Evolutionary conservation across 2,888 invertebrate species (phyloP).

Genomic region (Dione juno): DNA sequence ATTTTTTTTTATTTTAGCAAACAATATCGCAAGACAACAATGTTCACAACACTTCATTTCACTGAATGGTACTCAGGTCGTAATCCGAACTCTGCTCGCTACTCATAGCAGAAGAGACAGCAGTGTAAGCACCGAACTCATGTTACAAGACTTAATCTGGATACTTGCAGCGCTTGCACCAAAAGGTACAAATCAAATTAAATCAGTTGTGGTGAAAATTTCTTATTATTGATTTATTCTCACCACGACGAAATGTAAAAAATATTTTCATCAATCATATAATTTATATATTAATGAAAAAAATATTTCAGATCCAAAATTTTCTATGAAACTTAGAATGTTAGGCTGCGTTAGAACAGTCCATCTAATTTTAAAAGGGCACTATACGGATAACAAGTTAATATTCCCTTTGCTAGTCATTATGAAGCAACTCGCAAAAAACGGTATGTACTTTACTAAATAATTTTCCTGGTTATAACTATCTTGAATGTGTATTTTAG

Average conservation of each 20-base stretch:
- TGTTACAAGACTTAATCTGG: constrained; percentile 85
- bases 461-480: background rate
- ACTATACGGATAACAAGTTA: constrained; percentile 84
- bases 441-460: constrained; percentile 71
- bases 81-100: constrained; percentile 81
- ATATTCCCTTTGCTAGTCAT: constrained; percentile 84
- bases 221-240: background rate
- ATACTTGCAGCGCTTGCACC: constrained; percentile 83
- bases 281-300: background rate
- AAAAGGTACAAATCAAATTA: constrained; percentile 66
- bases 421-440: constrained; percentile 84
- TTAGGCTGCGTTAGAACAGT: constrained; percentile 84
- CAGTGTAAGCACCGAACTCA: constrained; percentile 77
- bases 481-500: constrained; percentile 4
- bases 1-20: constrained; percentile 69
- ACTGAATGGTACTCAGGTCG: constrained; percentile 82
- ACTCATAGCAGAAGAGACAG: constrained; percentile 81
- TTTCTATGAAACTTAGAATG: constrained; percentile 86
- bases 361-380: constrained; percentile 84
- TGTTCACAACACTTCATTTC: constrained; percentile 81
- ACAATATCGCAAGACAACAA: constrained; percentile 77
- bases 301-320: constrained; percentile 82
- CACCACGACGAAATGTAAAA: background rate
- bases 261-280: background rate
- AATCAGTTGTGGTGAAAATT: too few relatives aligned